Percentiles rank a stretch among this genome's conserved stretches.
These are phyloP conservation scores for Gnatocerus cornutus DNA, from an alignment of 2,888 invertebrate genomes.

Conservation along the genomic window DNA sequence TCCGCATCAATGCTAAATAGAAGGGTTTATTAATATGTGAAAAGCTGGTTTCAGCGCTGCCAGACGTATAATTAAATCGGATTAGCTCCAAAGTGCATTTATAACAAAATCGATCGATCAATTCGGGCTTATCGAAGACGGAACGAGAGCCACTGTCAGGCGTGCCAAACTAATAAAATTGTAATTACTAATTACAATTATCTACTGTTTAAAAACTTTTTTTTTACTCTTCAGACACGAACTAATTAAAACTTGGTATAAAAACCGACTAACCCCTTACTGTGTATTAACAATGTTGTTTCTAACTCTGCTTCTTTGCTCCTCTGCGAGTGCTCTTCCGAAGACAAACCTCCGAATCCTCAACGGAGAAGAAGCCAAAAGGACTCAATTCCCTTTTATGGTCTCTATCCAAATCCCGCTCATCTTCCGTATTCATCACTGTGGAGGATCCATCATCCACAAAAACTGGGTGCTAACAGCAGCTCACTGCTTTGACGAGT, in stretches of 20 bases:
- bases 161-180: too few species aligned
- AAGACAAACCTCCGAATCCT: not conserved
- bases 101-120: slow-evolving; percentile 30
- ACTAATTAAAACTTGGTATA: too few species aligned
- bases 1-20: not conserved
- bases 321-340: too few species aligned
- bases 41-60: slow-evolving; percentile 2
- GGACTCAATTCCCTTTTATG: not conserved
- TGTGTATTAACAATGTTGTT: too few species aligned
- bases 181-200: too few species aligned
- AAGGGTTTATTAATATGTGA: slow-evolving; percentile 20
- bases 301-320: too few species aligned
- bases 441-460: not conserved
- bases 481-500: not conserved
- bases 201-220: too few species aligned
- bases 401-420: not conserved
- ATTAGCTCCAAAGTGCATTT: slow-evolving; percentile 21
- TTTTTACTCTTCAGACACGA: too few species aligned
- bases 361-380: not conserved
- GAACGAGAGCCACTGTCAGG: not conserved
- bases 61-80: slow-evolving; percentile 18
- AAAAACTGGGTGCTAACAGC: not conserved
- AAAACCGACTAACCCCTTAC: too few species aligned
- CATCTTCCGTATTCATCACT: not conserved
- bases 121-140: slow-evolving; percentile 22